phyloP scores from a whole-genome alignment of 1,140 invertebrate species.

The Drosophila melanogaster region Release_6_plus_ISO1_MT NT_033777.3:10047001-10047500 shows the following conservation, averaged over 20 bases:
- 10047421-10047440: constrained; percentile 65
- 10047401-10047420: constrained; percentile 61
- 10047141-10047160: constrained; percentile 11
- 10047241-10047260: neutral
- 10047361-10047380: neutral
- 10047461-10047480: constrained; percentile 49
- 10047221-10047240: too few species aligned
- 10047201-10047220: neutral
- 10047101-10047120: constrained; percentile 74
- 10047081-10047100: constrained; percentile 60
- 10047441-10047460: constrained; percentile 63
- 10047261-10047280: neutral
- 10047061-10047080: constrained; percentile 64
- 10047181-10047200: constrained; percentile 35
- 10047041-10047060: constrained; percentile 82
- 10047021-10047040: constrained; percentile 86
- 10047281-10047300: neutral
- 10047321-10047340: constrained; percentile 3
- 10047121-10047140: constrained; percentile 50
- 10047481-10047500: constrained; percentile 69
- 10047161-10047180: constrained; percentile 4
- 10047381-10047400: constrained; percentile 47
- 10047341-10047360: constrained; percentile 10
- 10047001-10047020: constrained; percentile 87
- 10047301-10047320: neutral